phyloP scores from a whole-genome alignment of 2,797 vertebrate genomes.

The Gymnothorax javanicus region DNA sequence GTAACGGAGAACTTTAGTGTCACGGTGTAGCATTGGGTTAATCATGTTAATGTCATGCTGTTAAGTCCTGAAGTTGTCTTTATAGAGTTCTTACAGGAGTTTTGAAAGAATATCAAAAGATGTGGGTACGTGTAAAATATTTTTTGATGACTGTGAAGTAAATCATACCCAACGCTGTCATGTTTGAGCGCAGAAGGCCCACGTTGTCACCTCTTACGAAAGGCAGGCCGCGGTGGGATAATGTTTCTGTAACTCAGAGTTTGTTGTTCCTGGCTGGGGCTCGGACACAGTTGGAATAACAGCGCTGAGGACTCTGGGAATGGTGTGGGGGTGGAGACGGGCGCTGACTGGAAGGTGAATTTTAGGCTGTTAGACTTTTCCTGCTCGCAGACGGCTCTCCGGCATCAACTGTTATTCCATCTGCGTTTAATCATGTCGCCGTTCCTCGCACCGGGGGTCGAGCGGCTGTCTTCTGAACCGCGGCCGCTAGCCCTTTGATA shows the following conservation, averaged over 20 bases:
- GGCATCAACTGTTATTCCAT: conserved; percentile 81
- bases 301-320: conserved; percentile 81
- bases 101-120: neutral
- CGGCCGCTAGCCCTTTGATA: conserved; percentile 69
- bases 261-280: conserved; percentile 70
- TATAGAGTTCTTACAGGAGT: neutral
- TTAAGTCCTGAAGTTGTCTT: neutral
- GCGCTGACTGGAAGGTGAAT: conserved; percentile 70
- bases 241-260: conserved; percentile 58
- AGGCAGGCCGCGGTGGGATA: conserved; percentile 38
- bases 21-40: neutral
- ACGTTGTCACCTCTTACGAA: conserved; percentile 13
- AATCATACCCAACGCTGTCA: neutral
- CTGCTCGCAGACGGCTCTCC: conserved; percentile 88
- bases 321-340: conserved; percentile 76
- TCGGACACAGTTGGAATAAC: conserved; percentile 75
- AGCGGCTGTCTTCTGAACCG: conserved; percentile 75
- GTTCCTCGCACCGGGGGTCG: conserved; percentile 79
- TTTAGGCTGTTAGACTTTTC: conserved; percentile 86
- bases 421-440: conserved; percentile 86
- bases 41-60: neutral
- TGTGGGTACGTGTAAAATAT: neutral
- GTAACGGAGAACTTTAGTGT: neutral
- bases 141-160: neutral
- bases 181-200: conserved; percentile 15